Base-by-base conservation (phyloP, 2,888 invertebrate genomes). In the Limnephilus lunatus region DNA sequence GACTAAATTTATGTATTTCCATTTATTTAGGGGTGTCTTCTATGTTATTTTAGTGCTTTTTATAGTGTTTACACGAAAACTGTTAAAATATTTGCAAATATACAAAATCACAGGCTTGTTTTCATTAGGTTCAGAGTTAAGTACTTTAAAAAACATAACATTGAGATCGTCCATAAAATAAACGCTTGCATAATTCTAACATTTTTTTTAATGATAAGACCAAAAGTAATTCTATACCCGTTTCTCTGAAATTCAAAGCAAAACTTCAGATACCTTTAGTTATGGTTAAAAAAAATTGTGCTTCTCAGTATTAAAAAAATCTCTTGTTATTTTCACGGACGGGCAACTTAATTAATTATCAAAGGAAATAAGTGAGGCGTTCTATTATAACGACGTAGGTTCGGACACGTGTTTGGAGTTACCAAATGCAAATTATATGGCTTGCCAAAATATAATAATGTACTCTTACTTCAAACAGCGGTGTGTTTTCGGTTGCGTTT, bases 371-470 rank as follows among this genome's bases (percentile, higher is more conserved):
- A 88, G 39, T 88, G 88, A 82, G 39, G 88, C 88, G 32, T 32
- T 82, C 19, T 53, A 30, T 82, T 91, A 48, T 91, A 91, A 91
- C 89, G 88, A 91, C 85, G 85, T 88, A n/a, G 81, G 81, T 81
- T 81, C 30, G 88, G 68, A 85, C 91, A 88, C 91, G 91, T 91
- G 91, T 39, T 35, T 53, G 19, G 31, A 81, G 30, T 81, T 48
- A 31, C 11, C 31, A 81, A 80, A 85, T 91, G 82, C 85, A 81
- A 90, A 90, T 82, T 81, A 81, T 89, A 32, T 44, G 88, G 30
- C 53, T 15, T 11, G 31, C 30, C 31, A n/a, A 88, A 88, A 88
- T 88, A 53, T 14, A 30, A 35, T 35, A 31, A 85, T 85, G 44
- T 39, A 39, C 35, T 35, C 35, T 35, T 35, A n/a, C 85, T 86